Percentiles rank a stretch among this genome's conserved stretches.
Conservation (phyloP, 2,113 vertebrate genomes). For the Arenaria interpres region DNA sequence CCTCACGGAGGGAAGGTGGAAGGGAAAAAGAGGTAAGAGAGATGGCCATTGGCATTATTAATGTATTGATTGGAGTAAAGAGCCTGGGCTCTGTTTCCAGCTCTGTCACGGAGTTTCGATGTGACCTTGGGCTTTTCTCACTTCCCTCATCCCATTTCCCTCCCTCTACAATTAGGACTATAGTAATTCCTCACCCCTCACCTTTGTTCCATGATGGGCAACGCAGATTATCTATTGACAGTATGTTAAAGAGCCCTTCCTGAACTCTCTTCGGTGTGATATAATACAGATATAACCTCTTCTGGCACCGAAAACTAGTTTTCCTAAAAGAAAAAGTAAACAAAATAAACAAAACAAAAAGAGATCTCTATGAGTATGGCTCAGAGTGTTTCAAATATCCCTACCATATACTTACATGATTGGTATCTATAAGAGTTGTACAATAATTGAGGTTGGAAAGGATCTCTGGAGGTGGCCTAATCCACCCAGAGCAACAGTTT, state of each 20-base stretch:
- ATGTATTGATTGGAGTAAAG: not conserved
- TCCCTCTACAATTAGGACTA: not conserved
- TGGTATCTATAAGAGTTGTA: not conserved
- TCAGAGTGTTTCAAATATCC: not conserved
- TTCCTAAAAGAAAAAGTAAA: not conserved
- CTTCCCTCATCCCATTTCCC: not conserved
- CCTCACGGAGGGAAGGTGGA: not conserved
- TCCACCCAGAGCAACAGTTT: not conserved
- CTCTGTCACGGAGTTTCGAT: accelerated
- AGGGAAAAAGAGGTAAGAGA: not conserved
- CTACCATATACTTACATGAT: not conserved
- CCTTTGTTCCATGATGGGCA: not conserved
- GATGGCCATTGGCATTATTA: not conserved
- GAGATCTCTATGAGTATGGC: accelerated
- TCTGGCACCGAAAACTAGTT: not conserved
- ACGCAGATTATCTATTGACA: not conserved
- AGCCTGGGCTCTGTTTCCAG: not conserved
- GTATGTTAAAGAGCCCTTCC: not conserved
- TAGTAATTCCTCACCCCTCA: not conserved
- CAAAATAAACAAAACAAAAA: not conserved
- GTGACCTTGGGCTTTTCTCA: not conserved
- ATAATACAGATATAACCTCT: not conserved
- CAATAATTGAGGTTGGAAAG: not conserved
- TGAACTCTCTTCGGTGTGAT: not conserved
- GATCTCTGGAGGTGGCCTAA: not conserved